These are phyloP conservation scores for Eleginops maclovinus DNA, from an alignment of 2,113 vertebrate species.

Conservation along the genomic window DNA sequence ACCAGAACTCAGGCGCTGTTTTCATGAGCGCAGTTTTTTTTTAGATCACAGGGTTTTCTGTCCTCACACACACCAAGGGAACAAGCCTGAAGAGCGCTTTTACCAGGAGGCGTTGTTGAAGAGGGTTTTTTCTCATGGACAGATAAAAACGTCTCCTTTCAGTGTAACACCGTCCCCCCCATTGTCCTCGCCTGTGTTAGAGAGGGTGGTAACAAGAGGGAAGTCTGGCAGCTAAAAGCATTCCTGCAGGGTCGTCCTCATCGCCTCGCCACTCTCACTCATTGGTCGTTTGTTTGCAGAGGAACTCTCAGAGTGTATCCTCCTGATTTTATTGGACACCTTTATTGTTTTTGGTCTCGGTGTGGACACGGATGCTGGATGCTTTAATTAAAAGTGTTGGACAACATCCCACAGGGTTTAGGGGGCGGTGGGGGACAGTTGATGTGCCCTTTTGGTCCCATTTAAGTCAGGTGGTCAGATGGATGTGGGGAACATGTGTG, in stretches of 20 bases:
- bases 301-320: constrained; percentile 24
- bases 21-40: constrained; percentile 14
- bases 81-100: constrained; percentile 37
- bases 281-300: constrained; percentile 17
- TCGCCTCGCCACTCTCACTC: constrained; percentile 25
- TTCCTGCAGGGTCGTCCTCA: constrained; percentile 33
- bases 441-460: background rate
- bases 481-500: constrained; percentile 4
- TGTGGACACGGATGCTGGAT: background rate
- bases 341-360: constrained; percentile 46
- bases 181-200: constrained; percentile 2
- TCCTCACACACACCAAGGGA: background rate
- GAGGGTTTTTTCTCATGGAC: background rate
- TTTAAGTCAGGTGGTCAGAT: background rate
- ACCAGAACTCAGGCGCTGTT: constrained; percentile 16
- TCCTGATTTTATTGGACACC: constrained; percentile 56
- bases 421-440: constrained; percentile 1
- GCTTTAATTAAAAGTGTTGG: constrained; percentile 55
- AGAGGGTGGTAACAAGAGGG: constrained; percentile 24
- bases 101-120: constrained; percentile 37
- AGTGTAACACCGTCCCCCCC: constrained; percentile 17
- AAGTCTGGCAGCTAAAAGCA: constrained; percentile 43
- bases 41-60: constrained; percentile 37
- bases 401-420: constrained; percentile 18
- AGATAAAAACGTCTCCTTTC: constrained; percentile 38